Percentiles rank a stretch among this genome's conserved stretches.
Evolutionary conservation across 2,113 vertebrate genomes (phyloP).

Genomic region (Phalacrocorax pelagicus): DNA sequence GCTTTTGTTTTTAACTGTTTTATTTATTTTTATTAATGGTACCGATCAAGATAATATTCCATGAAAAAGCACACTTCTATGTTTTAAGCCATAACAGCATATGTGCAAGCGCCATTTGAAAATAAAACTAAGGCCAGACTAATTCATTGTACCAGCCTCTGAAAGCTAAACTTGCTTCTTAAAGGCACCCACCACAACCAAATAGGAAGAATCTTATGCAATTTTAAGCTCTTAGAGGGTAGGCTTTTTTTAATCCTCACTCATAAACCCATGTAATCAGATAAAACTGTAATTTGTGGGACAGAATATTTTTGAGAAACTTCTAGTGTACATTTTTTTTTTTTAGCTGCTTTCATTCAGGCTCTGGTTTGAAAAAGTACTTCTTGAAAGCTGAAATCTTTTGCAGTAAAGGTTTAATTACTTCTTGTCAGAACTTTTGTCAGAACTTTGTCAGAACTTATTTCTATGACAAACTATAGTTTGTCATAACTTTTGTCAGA

Average conservation of each 20-base stretch:
- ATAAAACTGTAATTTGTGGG: neutral
- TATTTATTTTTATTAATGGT: neutral
- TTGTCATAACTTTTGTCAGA: neutral
- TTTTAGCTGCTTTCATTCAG: neutral
- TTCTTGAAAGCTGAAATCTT: neutral
- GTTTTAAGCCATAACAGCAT: neutral
- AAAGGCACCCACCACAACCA: neutral
- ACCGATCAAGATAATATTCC: neutral
- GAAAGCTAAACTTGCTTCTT: neutral
- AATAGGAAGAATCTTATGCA: neutral
- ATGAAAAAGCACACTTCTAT: neutral
- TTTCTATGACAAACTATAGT: no score
- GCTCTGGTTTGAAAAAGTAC: neutral
- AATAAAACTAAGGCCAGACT: neutral
- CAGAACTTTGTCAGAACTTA: no score
- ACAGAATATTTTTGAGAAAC: neutral
- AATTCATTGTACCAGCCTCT: neutral
- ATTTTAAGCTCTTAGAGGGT: neutral
- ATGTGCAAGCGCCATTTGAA: neutral
- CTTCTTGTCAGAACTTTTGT: neutral
- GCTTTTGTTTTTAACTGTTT: neutral
- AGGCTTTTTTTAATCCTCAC: neutral
- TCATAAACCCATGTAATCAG: neutral
- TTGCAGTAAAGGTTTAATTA: neutral
- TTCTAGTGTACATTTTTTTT: neutral